phyloP scores from a whole-genome alignment of 2,797 vertebrate genomes.

The Danio jaintianensis region DNA sequence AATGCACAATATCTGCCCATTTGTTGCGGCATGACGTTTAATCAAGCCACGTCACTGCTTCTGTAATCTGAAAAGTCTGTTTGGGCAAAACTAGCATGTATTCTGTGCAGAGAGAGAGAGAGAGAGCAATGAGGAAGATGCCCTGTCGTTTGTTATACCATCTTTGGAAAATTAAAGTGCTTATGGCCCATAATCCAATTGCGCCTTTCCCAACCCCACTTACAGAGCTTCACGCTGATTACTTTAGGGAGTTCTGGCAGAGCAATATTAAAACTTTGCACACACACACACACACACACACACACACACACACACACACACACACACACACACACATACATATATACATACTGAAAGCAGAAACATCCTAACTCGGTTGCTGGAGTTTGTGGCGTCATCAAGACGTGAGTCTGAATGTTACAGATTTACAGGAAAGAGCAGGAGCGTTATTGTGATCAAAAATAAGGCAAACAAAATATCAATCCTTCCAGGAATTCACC shows the following conservation, averaged over 20 bases:
- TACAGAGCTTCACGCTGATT: constrained; percentile 67
- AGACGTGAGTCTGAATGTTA: constrained; percentile 70
- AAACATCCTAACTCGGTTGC: constrained; percentile 76
- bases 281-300: constrained; percentile 67
- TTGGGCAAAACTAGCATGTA: constrained; percentile 55
- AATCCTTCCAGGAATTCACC: no score
- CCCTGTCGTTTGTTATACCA: constrained; percentile 68
- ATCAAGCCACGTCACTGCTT: constrained; percentile 35
- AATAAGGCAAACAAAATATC: no score
- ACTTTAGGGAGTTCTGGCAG: constrained; percentile 77
- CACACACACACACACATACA: no score
- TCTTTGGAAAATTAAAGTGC: constrained; percentile 81
- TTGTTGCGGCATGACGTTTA: constrained; percentile 38
- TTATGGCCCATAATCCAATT: constrained; percentile 83
- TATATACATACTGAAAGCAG: constrained; percentile 38
- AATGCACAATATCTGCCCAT: constrained; percentile 33
- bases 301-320: no score
- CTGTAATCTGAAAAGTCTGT: constrained; percentile 54
- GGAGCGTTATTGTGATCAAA: neutral
- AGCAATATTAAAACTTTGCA: constrained; percentile 80
- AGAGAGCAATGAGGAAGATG: constrained; percentile 70
- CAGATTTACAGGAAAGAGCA: constrained; percentile 38
- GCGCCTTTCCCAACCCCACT: constrained; percentile 60
- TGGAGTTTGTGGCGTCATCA: constrained; percentile 74
- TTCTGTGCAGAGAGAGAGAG: constrained; percentile 49